phyloP scores from a whole-genome alignment of 2,888 invertebrate species.

The Megastigmus dorsalis region DNA sequence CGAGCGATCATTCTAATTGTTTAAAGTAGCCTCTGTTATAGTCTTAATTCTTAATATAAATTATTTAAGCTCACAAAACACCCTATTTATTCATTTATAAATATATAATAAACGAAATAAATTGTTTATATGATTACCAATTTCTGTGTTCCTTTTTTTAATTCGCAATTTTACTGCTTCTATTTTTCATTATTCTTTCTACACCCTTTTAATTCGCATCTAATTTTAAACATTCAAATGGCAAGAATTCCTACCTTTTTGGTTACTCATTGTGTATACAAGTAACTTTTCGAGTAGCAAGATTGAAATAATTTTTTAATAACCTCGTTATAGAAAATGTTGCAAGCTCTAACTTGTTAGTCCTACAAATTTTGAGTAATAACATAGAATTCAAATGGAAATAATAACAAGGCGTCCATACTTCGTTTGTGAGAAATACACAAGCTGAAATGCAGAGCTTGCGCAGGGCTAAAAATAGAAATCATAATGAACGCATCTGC shows the following conservation, averaged over 20 bases:
- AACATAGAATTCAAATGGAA: too few species aligned
- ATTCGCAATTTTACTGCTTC: background rate
- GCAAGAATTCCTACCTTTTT: background rate
- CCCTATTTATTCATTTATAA: constrained; percentile 53
- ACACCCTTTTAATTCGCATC: background rate
- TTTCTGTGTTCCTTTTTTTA: background rate
- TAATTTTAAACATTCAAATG: background rate
- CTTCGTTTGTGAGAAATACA: too few species aligned
- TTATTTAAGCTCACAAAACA: constrained; percentile 47
- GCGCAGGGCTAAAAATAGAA: constrained; percentile 37
- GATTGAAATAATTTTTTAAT: too few species aligned
- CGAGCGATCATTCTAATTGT: constrained; percentile 46
- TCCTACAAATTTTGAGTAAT: too few species aligned
- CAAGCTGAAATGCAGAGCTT: background rate
- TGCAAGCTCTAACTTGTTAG: too few species aligned
- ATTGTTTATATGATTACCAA: constrained; percentile 54
- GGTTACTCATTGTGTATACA: background rate
- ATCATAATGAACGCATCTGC: constrained; percentile 22
- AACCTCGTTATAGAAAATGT: too few species aligned
- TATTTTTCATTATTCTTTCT: background rate
- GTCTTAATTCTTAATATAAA: constrained; percentile 42
- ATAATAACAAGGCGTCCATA: too few species aligned
- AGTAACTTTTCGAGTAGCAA: too few species aligned
- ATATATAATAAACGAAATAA: constrained; percentile 51
- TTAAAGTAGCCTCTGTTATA: constrained; percentile 50